Conservation (phyloP, 2,113 vertebrate species). For the Tachycineta bicolor region DNA sequence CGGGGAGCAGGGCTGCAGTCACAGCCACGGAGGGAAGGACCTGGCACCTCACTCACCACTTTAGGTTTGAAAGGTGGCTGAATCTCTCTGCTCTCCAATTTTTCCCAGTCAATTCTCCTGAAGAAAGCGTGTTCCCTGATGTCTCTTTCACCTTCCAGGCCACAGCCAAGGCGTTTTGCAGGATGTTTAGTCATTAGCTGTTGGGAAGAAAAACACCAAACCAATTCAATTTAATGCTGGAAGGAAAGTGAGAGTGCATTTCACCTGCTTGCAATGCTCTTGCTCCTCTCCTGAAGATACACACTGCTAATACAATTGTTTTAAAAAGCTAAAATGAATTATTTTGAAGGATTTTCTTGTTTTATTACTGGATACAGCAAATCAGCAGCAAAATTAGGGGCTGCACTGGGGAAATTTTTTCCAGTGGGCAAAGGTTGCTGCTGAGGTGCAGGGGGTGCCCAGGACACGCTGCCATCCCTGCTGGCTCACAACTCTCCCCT, state of each 20-base stretch:
- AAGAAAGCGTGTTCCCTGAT: slow-evolving; percentile 95
- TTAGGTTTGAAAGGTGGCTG: slow-evolving; percentile 98
- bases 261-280: background rate
- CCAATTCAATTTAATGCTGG: background rate
- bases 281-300: background rate
- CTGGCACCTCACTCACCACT: slow-evolving; percentile 85
- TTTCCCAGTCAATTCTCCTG: slow-evolving; percentile 97
- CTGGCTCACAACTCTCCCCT: background rate
- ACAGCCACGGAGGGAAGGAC: background rate
- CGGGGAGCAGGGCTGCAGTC: background rate
- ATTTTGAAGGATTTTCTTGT: background rate
- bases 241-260: background rate
- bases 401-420: background rate
- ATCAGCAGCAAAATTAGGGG: background rate
- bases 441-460: background rate
- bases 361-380: background rate
- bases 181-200: slow-evolving; percentile 98
- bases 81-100: slow-evolving; percentile 91
- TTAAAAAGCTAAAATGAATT: background rate
- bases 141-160: slow-evolving; percentile 90
- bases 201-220: background rate
- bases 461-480: rapidly evolving
- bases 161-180: slow-evolving; percentile 92
- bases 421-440: background rate
- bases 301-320: background rate